Conservation (phyloP, 2,797 vertebrate species). For the Sylvilagus floridanus region DNA sequence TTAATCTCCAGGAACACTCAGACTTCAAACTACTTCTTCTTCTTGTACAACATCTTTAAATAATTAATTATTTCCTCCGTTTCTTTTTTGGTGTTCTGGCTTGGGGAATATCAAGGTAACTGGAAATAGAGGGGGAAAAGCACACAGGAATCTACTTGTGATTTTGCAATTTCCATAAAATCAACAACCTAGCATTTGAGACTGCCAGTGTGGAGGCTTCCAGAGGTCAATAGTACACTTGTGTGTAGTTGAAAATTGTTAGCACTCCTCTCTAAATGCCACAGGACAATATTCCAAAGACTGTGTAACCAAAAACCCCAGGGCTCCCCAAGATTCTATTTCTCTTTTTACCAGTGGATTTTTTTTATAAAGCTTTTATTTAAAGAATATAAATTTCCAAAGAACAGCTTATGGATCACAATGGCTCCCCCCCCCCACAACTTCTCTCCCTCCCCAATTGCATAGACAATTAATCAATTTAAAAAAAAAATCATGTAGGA, state of each 20-base stretch:
- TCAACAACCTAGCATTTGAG: constrained; percentile 50
- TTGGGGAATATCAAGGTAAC: constrained; percentile 60
- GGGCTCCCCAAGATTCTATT: not conserved
- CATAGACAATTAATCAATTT: no score
- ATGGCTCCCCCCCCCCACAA: no score
- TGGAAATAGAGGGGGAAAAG: constrained; percentile 57
- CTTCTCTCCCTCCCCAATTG: no score
- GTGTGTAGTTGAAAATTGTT: not conserved
- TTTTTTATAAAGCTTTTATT: no score
- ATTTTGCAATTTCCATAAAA: constrained; percentile 65
- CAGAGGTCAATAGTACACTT: constrained; percentile 16
- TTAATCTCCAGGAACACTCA: constrained; percentile 65
- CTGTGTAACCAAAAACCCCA: not conserved
- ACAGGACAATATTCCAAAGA: not conserved
- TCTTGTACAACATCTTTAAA: constrained; percentile 62
- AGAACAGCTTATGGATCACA: no score
- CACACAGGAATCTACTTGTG: constrained; percentile 46
- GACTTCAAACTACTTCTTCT: constrained; percentile 61
- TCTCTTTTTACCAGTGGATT: not conserved
- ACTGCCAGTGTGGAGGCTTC: not conserved
- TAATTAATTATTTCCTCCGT: constrained; percentile 76
- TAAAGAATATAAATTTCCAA: no score
- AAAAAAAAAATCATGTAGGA: no score
- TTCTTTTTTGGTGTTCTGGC: constrained; percentile 51
- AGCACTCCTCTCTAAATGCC: not conserved